Conservation (phyloP, 2,888 invertebrate species). For the Drosophila lacicola region DNA sequence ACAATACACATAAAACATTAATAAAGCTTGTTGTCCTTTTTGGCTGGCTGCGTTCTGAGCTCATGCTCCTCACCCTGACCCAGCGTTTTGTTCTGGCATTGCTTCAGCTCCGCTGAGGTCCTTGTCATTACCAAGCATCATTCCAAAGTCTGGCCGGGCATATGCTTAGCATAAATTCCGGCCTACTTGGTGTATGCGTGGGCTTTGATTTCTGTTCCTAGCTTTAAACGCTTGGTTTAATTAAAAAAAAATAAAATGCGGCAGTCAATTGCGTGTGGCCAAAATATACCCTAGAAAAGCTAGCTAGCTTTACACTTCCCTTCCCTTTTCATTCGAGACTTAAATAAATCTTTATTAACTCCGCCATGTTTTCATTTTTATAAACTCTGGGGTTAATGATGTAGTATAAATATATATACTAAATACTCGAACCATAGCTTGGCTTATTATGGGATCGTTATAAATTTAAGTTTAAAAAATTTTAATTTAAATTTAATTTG, state of each 20-base stretch:
- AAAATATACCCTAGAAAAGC: not conserved
- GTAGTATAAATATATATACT: too few species aligned
- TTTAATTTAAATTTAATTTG: too few species aligned
- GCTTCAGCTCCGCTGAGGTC: conserved; percentile 36
- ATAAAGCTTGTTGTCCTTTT: conserved; percentile 81
- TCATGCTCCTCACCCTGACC: conserved; percentile 7
- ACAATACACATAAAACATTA: conserved; percentile 79
- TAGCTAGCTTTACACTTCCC: too few species aligned
- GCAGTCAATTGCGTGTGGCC: not conserved
- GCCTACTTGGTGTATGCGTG: conserved; percentile 49
- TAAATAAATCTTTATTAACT: too few species aligned
- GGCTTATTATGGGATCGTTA: too few species aligned
- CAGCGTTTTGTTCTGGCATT: not conserved
- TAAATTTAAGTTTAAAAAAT: too few species aligned
- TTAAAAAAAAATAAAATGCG: conserved; percentile 42
- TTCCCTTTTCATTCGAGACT: too few species aligned
- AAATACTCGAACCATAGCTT: too few species aligned
- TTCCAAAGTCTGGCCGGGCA: conserved; percentile 46
- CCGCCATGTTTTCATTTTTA: too few species aligned
- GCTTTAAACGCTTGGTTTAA: conserved; percentile 54
- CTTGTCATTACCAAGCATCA: conserved; percentile 77
- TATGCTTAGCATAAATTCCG: conserved; percentile 78
- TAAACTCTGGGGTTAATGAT: too few species aligned
- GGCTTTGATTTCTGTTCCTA: conserved; percentile 44
- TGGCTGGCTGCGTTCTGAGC: conserved; percentile 58